Evolutionary conservation across 2,797 vertebrate species (phyloP).

Genomic region (Morus bassanus): DNA sequence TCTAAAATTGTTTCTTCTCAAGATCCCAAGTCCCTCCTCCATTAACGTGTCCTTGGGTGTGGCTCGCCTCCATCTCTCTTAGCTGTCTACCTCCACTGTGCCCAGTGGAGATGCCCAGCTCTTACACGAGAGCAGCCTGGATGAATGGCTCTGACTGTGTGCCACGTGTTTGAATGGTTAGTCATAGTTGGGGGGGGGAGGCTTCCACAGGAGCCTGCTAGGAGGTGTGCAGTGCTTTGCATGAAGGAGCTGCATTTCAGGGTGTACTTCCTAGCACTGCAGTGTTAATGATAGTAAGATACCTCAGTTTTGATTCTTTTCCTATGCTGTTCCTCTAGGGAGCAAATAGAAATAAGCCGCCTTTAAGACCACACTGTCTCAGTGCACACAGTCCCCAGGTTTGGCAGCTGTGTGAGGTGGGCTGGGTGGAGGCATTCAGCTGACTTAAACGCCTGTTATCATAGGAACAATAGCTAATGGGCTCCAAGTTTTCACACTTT

Average conservation of each 20-base stretch:
- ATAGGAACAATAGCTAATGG: neutral
- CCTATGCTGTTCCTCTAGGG: neutral
- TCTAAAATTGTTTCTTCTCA: neutral
- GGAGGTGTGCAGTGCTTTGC: neutral
- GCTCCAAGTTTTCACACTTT: constrained; percentile 1
- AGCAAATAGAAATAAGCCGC: neutral
- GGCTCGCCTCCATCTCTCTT: neutral
- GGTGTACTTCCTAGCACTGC: neutral
- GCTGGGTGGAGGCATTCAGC: neutral
- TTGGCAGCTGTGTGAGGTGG: neutral
- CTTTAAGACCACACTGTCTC: neutral
- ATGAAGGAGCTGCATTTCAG: neutral
- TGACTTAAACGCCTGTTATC: neutral
- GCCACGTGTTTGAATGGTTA: neutral
- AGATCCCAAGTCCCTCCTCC: neutral
- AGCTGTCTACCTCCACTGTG: neutral
- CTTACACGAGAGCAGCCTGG: neutral
- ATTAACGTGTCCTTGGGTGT: neutral
- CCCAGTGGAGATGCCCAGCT: neutral
- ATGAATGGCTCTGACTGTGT: neutral
- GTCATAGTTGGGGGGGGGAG: neutral
- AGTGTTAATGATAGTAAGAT: neutral
- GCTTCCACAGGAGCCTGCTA: neutral
- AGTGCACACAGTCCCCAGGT: neutral
- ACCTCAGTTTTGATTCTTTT: neutral